Conservation (phyloP, 2,797 vertebrate species). For the Merluccius polli region DNA sequence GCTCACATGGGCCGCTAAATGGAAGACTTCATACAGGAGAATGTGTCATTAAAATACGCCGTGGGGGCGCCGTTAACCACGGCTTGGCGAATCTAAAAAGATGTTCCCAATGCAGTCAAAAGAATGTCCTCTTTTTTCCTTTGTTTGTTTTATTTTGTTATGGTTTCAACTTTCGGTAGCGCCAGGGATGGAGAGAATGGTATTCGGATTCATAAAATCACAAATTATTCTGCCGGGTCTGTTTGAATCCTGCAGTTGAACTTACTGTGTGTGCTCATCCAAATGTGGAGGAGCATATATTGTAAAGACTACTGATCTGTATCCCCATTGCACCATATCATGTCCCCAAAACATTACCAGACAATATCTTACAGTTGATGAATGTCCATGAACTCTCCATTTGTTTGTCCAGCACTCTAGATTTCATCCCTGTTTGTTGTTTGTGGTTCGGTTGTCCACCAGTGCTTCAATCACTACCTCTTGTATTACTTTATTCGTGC, state of each 20-base stretch:
- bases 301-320: background rate
- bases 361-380: background rate
- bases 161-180: conserved; percentile 7
- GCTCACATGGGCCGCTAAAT: conserved; percentile 45
- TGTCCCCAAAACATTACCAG: background rate
- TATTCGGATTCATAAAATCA: conserved; percentile 50
- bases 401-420: background rate
- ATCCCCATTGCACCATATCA: background rate
- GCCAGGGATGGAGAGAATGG: conserved; percentile 39
- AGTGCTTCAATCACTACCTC: conserved; percentile 72
- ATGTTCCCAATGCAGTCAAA: conserved; percentile 50
- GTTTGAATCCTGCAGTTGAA: conserved; percentile 53
- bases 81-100: conserved; percentile 47
- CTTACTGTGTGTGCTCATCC: conserved; percentile 23
- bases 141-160: conserved; percentile 47
- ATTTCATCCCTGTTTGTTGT: conserved; percentile 36
- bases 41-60: conserved; percentile 63
- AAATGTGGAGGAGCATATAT: background rate
- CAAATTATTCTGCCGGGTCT: conserved; percentile 56
- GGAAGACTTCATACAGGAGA: conserved; percentile 57
- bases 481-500: conserved; percentile 57
- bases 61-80: conserved; percentile 41
- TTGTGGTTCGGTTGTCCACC: conserved; percentile 50
- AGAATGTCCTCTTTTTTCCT: conserved; percentile 51
- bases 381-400: background rate